These are phyloP conservation scores for Dreissena polymorpha DNA, from an alignment of 1,140 invertebrate genomes.

Conservation along the genomic window DNA sequence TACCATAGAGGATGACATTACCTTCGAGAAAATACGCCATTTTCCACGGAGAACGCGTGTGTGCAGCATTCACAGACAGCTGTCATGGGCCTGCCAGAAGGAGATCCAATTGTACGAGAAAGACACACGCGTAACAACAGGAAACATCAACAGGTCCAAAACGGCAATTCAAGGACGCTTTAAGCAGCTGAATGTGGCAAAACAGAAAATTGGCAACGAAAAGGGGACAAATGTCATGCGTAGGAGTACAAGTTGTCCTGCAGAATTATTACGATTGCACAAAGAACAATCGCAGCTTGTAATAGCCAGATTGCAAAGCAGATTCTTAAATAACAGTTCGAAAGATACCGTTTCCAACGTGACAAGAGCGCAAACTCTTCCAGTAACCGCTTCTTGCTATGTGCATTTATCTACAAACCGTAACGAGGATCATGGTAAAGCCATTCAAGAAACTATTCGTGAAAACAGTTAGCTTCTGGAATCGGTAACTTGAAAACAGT, in stretches of 20 bases:
- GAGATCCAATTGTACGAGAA: constrained; percentile 58
- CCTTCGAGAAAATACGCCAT: constrained; percentile 60
- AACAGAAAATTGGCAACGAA: constrained; percentile 24
- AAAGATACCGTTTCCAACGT: too few relatives aligned
- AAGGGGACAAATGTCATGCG: neutral
- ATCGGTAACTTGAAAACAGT: too few relatives aligned
- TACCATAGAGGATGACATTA: constrained; percentile 61
- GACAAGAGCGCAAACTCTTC: too few relatives aligned
- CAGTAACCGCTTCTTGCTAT: too few relatives aligned
- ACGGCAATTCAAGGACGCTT: constrained; percentile 48
- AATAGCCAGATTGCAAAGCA: too few relatives aligned
- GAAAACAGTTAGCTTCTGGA: too few relatives aligned
- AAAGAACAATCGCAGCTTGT: neutral
- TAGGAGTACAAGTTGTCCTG: constrained; percentile 32
- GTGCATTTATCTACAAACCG: too few relatives aligned
- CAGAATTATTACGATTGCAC: neutral
- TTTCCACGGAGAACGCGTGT: constrained; percentile 57
- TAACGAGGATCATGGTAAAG: too few relatives aligned
- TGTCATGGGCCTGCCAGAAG: constrained; percentile 61
- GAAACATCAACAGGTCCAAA: constrained; percentile 45
- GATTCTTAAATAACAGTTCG: too few relatives aligned
- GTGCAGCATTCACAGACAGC: constrained; percentile 57
- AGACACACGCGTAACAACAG: constrained; percentile 49
- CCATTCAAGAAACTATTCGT: too few relatives aligned
- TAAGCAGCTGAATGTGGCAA: constrained; percentile 29